A percentile compares a stretch with the other conserved stretches of the same genome.
These are phyloP conservation scores for Caretta caretta DNA, from an alignment of 2,113 vertebrate genomes.

Conservation along the genomic window DNA sequence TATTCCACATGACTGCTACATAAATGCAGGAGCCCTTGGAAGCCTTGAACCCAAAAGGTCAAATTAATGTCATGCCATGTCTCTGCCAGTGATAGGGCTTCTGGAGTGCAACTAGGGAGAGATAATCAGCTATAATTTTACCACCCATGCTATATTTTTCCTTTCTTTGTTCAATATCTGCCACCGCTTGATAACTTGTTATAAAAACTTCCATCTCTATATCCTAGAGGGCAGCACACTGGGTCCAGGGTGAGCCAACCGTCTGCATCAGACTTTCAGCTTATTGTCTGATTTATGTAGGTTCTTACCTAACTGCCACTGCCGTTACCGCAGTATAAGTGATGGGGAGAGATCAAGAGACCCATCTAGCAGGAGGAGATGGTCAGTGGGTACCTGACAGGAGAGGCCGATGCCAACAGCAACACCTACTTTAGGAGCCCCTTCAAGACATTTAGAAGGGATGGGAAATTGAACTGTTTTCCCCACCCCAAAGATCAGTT, in stretches of 20 bases:
- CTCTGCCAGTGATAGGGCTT: conserved; percentile 13
- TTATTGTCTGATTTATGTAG: neutral
- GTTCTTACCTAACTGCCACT: neutral
- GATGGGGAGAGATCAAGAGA: neutral
- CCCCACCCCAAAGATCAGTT: neutral
- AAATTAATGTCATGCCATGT: conserved; percentile 22
- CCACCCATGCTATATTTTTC: conserved; percentile 27
- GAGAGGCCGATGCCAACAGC: neutral
- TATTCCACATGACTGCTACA: neutral
- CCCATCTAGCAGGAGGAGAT: neutral
- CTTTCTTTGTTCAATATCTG: neutral
- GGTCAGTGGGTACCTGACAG: neutral
- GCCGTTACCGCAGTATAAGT: neutral
- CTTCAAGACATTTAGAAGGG: neutral
- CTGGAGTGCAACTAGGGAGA: neutral
- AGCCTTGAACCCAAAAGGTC: conserved; percentile 9
- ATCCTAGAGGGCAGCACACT: neutral
- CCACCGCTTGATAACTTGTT: neutral
- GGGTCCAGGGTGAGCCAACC: neutral
- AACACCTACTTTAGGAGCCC: neutral
- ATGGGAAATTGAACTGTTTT: neutral
- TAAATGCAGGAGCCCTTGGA: neutral
- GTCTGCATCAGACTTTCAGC: neutral
- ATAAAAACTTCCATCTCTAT: neutral
- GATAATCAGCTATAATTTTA: neutral